Evolutionary conservation across 2,113 vertebrate genomes (phyloP).

Genomic region (Lagenorhynchus albirostris): DNA sequence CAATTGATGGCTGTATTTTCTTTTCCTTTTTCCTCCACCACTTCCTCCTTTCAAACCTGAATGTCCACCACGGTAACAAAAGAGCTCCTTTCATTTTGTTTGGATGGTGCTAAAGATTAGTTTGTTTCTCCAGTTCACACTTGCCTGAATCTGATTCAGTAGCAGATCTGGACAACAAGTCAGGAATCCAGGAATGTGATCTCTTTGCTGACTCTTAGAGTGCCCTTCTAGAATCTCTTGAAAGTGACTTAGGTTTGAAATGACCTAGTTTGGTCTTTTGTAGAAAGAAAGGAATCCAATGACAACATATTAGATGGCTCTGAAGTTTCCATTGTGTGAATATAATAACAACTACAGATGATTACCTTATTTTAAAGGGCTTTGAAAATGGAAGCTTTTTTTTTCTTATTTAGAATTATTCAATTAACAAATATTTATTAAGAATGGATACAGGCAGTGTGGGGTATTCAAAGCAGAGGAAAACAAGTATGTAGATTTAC

Average conservation of each 20-base stretch:
- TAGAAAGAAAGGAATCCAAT: constrained; percentile 58
- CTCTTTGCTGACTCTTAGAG: background rate
- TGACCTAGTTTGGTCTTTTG: constrained; percentile 49
- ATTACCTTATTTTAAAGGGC: constrained; percentile 33
- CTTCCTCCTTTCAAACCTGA: constrained; percentile 33
- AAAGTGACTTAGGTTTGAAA: constrained; percentile 51
- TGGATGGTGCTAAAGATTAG: constrained; percentile 48
- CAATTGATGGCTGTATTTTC: background rate
- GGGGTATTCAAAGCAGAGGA: background rate
- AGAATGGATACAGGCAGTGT: background rate
- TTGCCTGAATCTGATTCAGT: constrained; percentile 46
- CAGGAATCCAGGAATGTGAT: constrained; percentile 53
- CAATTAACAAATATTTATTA: constrained; percentile 19
- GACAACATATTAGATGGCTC: constrained; percentile 29
- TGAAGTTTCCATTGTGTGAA: constrained; percentile 41
- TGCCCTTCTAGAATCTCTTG: constrained; percentile 27
- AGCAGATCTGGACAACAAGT: constrained; percentile 26
- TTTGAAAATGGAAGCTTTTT: background rate
- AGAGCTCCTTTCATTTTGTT: constrained; percentile 36
- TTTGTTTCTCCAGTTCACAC: constrained; percentile 62
- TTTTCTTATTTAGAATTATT: constrained; percentile 1
- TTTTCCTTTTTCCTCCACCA: background rate
- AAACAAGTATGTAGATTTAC: background rate
- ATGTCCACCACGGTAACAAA: constrained; percentile 33
- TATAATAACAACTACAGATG: background rate